Conservation (phyloP, 2,888 invertebrate species). For the Thereva nobilitata region DNA sequence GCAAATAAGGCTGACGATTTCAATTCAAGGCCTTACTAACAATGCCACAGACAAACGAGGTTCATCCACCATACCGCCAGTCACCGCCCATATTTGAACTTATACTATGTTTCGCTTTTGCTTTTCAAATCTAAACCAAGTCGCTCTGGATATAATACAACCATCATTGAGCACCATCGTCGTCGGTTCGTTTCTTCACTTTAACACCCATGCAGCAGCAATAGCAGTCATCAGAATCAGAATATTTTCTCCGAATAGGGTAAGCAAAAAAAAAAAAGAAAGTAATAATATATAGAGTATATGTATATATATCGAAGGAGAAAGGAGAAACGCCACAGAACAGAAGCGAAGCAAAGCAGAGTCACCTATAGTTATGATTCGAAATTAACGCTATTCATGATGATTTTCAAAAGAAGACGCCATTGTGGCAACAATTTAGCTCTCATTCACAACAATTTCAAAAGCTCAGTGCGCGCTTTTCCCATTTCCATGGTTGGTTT, state of each 20-base stretch:
- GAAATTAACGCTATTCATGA: slow-evolving; percentile 44
- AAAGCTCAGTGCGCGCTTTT: slow-evolving; percentile 37
- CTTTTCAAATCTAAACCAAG: not conserved
- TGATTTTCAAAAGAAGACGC: slow-evolving; percentile 41
- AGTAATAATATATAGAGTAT: not conserved
- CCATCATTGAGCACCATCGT: not conserved
- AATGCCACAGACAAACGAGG: slow-evolving; percentile 25
- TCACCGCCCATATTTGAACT: not conserved
- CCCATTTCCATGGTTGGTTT: slow-evolving; percentile 3
- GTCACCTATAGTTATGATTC: slow-evolving; percentile 41
- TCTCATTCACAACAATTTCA: slow-evolving; percentile 43
- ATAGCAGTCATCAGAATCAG: too few relatives aligned
- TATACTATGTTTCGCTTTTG: not conserved
- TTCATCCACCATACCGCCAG: not conserved
- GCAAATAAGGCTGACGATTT: slow-evolving; percentile 24
- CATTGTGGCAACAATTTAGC: slow-evolving; percentile 43
- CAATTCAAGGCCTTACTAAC: slow-evolving; percentile 25
- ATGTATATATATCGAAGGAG: slow-evolving; percentile 20
- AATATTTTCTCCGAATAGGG: too few relatives aligned
- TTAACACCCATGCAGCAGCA: too few relatives aligned
- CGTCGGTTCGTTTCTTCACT: too few relatives aligned
- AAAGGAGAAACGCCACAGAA: slow-evolving; percentile 20
- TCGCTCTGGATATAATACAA: slow-evolving; percentile 15
- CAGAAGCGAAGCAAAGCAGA: slow-evolving; percentile 24
- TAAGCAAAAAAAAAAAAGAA: too few relatives aligned